These are phyloP conservation scores for Distichodus sexfasciatus DNA, from an alignment of 2,797 vertebrate genomes.

Conservation along the genomic window DNA sequence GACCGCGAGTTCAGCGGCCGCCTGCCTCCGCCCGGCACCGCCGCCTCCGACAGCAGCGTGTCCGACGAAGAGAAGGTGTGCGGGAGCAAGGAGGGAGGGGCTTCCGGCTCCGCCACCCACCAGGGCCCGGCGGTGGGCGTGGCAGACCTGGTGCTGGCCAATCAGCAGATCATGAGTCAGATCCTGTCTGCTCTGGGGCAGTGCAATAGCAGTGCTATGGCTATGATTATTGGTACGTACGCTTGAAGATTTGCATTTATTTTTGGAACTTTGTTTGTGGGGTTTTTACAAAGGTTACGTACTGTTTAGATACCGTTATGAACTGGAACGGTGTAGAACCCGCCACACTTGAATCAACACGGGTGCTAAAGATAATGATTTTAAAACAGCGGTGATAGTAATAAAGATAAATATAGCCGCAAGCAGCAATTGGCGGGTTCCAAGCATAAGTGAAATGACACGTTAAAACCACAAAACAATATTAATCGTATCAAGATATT, in stretches of 20 bases:
- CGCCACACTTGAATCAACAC: too few relatives aligned
- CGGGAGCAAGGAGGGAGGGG: conserved; percentile 85
- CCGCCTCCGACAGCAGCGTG: conserved; percentile 86
- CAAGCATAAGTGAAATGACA: too few relatives aligned
- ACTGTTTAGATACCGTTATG: too few relatives aligned
- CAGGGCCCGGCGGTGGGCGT: conserved; percentile 87
- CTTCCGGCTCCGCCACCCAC: conserved; percentile 71
- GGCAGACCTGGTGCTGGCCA: conserved; percentile 94
- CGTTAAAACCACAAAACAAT: too few relatives aligned
- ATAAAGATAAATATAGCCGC: too few relatives aligned
- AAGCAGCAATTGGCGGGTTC: too few relatives aligned
- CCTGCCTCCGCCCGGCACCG: conserved; percentile 75
- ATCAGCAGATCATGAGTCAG: conserved; percentile 99
- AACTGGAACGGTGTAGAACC: too few relatives aligned
- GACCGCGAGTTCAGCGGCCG: conserved; percentile 93
- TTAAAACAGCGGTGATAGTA: too few relatives aligned
- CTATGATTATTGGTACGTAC: conserved; percentile 96
- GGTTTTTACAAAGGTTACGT: too few relatives aligned
- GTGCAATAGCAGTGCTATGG: conserved; percentile 99
- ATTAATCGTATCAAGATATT: too few relatives aligned
- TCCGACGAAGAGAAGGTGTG: conserved; percentile 98
- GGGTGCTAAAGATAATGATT: too few relatives aligned
- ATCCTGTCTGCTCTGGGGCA: conserved; percentile 95
- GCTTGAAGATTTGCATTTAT: background rate
- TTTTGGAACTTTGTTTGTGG: too few relatives aligned